phyloP scores from a whole-genome alignment of 2,888 invertebrate species.

The Cordilura impudica region DNA sequence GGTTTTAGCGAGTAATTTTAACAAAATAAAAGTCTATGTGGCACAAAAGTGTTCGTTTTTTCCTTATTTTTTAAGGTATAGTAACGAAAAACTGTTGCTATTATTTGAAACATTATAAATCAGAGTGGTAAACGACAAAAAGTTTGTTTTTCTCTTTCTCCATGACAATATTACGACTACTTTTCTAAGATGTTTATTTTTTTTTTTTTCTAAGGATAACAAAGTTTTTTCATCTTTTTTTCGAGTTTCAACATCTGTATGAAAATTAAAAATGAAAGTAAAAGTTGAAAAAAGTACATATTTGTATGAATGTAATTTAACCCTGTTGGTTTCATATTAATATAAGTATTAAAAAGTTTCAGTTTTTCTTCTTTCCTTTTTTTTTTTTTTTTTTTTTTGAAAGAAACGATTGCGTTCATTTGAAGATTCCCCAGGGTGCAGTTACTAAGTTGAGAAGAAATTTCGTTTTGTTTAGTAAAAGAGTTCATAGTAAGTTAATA shows the following conservation, averaged over 20 bases:
- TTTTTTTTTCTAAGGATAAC: background rate
- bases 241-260: slow-evolving; percentile 28
- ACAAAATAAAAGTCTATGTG: slow-evolving; percentile 20
- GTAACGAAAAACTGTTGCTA: slow-evolving; percentile 51
- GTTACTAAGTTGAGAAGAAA: slow-evolving; percentile 48
- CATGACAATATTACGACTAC: slow-evolving; percentile 55
- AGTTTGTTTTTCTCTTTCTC: slow-evolving; percentile 30
- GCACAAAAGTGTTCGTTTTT: slow-evolving; percentile 17
- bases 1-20: slow-evolving; percentile 44
- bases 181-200: slow-evolving; percentile 49
- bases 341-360: slow-evolving; percentile 56
- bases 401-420: slow-evolving; percentile 35
- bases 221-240: background rate
- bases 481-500: slow-evolving; percentile 52
- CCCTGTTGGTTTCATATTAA: slow-evolving; percentile 60
- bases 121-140: slow-evolving; percentile 36
- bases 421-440: slow-evolving; percentile 50
- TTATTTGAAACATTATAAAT: slow-evolving; percentile 55
- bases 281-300: background rate
- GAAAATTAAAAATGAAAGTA: slow-evolving; percentile 30
- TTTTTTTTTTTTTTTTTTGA: background rate
- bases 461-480: slow-evolving; percentile 16
- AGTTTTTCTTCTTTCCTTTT: background rate
- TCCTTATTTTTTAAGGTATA: slow-evolving; percentile 4
- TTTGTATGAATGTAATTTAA: slow-evolving; percentile 49